Evolutionary conservation across 2,113 vertebrate genomes (phyloP), one percentile per base, ranked within the genome.

Genomic region (Balaenoptera acutorostrata): DNA sequence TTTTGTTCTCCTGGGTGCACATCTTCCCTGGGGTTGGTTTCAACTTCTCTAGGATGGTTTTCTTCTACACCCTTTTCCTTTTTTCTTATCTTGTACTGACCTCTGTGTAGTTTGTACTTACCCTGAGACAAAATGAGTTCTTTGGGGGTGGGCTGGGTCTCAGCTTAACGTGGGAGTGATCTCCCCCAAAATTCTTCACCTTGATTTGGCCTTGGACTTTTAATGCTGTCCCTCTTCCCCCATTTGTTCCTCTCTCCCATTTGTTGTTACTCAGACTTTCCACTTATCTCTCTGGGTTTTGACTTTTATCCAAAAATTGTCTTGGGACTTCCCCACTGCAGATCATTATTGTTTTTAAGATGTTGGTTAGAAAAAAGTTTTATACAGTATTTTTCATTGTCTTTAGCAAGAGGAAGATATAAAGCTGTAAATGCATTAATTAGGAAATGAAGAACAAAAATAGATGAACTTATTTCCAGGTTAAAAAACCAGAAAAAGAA

Each of bases 381-480:
- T 74, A 41, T 41, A 41, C 78, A 59, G 57, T 74, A 78, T 63
- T 88, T 94, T 91, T 92, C 41, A 90, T 95, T 46, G 71, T 64
- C 44, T 74, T 74, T 74, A 78, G 49, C 27, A 80, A 82, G 63
- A 83, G 21, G 69, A 66, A 85, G 94, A 88, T 36, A 84, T 97
- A 88, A 96, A 93, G 61, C n/a, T 71, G 2, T 88, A 69, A 68
- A 25, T 84, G n/a, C 31, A 81, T 90, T 91, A 84, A 57, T 63
- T 96, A 57, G 81, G 81, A 96, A 85, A 72, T 39, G 18, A 95
- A 90, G 75, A 90, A 95, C n/a, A 90, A 95, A 96, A 96, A 33
- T 90, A 44, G 68, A 31, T 88, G 41, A 81, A 36, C 11, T 93
- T 88, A 90, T 78, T 59, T 86, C 21, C 4, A 36, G 20, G 14